Conservation (phyloP, 2,888 invertebrate species). For the Mesoligia furuncula region DNA sequence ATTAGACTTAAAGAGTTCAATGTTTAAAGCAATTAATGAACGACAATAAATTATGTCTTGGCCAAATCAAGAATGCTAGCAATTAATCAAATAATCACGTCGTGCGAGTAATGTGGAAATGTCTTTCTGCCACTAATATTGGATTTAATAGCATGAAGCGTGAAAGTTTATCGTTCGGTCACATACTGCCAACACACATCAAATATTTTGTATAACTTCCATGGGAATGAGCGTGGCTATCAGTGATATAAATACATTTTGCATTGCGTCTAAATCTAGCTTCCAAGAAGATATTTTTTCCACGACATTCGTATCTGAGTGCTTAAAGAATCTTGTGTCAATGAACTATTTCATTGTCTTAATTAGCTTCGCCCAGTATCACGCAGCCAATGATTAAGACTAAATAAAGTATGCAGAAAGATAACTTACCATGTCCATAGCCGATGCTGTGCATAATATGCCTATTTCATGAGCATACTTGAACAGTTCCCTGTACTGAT, state of each 20-base stretch:
- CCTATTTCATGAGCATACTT: constrained; percentile 91
- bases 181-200: constrained; percentile 16
- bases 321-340: constrained; percentile 19
- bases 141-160: constrained; percentile 45
- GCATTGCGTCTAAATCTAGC: neutral
- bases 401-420: constrained; percentile 15
- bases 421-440: constrained; percentile 93
- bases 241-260: constrained; percentile 10
- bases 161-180: constrained; percentile 43
- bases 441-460: constrained; percentile 94
- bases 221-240: constrained; percentile 16
- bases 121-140: constrained; percentile 33
- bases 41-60: neutral
- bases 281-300: constrained; percentile 1
- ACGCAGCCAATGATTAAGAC: neutral
- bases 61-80: constrained; percentile 12
- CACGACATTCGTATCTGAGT: constrained; percentile 5
- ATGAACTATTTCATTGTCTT: constrained; percentile 33
- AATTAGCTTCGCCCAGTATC: constrained; percentile 10
- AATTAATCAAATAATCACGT: neutral
- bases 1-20: neutral
- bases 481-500: constrained; percentile 92
- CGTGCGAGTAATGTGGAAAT: constrained; percentile 21
- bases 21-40: neutral
- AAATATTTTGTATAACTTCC: constrained; percentile 7